Percentiles rank a stretch among this genome's conserved stretches.
Conservation (phyloP, 2,888 invertebrate genomes). For the Tipula helvola region DNA sequence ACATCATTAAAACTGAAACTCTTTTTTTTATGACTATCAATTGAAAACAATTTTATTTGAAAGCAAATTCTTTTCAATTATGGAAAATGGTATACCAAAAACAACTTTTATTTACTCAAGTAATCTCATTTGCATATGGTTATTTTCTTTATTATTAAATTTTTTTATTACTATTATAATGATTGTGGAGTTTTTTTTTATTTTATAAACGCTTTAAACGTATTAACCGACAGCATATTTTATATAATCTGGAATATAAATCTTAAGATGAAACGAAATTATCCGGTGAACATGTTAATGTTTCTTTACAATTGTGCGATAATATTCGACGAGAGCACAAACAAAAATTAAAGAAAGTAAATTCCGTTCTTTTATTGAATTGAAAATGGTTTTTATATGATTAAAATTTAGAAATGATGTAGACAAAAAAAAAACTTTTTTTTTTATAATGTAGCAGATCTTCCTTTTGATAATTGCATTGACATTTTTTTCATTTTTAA, state of each 20-base stretch:
- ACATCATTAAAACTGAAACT: not conserved
- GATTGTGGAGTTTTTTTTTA: not conserved
- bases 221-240: not conserved
- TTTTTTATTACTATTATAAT: not conserved
- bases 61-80: not conserved
- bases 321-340: not conserved
- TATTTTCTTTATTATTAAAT: not conserved
- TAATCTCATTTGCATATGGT: not conserved
- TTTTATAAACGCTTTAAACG: not conserved
- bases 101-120: not conserved
- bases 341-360: not conserved
- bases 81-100: not conserved
- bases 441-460: not conserved
- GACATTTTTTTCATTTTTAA: not conserved
- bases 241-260: not conserved
- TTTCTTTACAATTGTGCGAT: not conserved
- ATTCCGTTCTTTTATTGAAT: not conserved
- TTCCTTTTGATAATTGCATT: not conserved
- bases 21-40: not conserved
- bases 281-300: not conserved
- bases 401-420: not conserved
- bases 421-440: not conserved
- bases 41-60: not conserved
- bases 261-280: not conserved
- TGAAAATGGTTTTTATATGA: not conserved